Percentiles rank a stretch among this genome's conserved stretches.
These are phyloP conservation scores for Leucosticte australis DNA, from an alignment of 2,113 vertebrate genomes.

Conservation along the genomic window DNA sequence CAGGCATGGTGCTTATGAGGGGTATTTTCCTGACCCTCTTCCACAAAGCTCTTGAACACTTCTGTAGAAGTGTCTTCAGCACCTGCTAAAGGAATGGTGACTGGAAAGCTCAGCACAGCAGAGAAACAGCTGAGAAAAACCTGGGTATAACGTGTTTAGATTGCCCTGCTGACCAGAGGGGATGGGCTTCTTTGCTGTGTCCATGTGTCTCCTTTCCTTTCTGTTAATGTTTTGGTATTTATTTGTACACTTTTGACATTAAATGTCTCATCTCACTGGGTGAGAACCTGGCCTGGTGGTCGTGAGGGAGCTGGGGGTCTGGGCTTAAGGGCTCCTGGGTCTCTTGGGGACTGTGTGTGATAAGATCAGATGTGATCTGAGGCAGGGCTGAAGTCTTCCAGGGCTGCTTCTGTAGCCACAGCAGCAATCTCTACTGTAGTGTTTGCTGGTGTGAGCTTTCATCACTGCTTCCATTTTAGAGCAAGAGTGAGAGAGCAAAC, in stretches of 20 bases:
- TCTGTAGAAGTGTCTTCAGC: neutral
- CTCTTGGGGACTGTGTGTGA: neutral
- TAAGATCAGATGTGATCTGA: neutral
- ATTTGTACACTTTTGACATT: neutral
- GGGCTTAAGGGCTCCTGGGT: neutral
- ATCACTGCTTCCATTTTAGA: neutral
- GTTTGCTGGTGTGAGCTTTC: neutral
- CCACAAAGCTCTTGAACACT: neutral
- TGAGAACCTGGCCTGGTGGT: neutral
- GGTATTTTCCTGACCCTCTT: neutral
- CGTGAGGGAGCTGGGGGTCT: neutral
- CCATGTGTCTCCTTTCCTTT: neutral
- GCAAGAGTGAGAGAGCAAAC: neutral
- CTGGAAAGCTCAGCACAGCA: accelerated
- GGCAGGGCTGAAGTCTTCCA: neutral
- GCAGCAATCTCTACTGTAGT: neutral
- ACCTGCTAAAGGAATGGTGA: neutral
- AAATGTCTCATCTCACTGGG: neutral
- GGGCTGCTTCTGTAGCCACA: neutral
- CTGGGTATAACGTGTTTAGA: neutral
- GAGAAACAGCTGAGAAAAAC: neutral
- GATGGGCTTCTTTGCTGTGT: neutral
- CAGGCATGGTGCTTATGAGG: neutral
- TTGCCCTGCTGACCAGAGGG: neutral
- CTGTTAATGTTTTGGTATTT: neutral